A percentile compares a stretch with the other conserved stretches of the same genome.
Conservation (phyloP, 2,113 vertebrate genomes). For the Mellivora capensis region DNA sequence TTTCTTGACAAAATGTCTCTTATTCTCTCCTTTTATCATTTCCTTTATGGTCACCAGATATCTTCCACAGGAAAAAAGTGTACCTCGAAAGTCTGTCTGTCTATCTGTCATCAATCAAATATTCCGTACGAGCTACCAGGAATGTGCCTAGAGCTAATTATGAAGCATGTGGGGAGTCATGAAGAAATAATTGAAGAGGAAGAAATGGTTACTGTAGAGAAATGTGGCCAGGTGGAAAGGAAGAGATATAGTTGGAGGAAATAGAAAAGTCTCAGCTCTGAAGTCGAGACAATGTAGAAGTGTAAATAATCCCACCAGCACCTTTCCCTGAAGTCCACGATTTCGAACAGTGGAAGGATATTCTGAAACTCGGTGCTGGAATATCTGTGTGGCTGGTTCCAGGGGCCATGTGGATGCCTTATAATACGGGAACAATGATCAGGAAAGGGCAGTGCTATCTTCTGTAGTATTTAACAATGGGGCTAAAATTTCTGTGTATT, state of each 20-base stretch:
- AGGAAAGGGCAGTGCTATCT: background rate
- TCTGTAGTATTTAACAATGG: background rate
- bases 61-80: background rate
- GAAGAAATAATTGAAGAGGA: background rate
- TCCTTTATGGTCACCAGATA: background rate
- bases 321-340: background rate
- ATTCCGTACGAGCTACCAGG: background rate
- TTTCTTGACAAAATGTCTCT: background rate
- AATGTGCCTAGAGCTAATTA: background rate
- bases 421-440: background rate
- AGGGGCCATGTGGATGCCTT: fast-evolving
- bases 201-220: background rate
- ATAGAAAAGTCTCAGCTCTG: background rate
- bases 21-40: background rate
- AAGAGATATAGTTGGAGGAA: background rate
- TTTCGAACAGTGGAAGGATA: background rate
- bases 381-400: background rate
- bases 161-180: background rate
- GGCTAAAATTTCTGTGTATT: background rate
- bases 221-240: background rate
- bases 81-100: background rate
- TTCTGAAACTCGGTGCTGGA: background rate
- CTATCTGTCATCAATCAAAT: background rate
- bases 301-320: no score
- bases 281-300: background rate